A percentile compares a stretch with the other conserved stretches of the same genome.
Conservation (phyloP, 2,113 vertebrate genomes). For the Scophthalmus maximus region DNA sequence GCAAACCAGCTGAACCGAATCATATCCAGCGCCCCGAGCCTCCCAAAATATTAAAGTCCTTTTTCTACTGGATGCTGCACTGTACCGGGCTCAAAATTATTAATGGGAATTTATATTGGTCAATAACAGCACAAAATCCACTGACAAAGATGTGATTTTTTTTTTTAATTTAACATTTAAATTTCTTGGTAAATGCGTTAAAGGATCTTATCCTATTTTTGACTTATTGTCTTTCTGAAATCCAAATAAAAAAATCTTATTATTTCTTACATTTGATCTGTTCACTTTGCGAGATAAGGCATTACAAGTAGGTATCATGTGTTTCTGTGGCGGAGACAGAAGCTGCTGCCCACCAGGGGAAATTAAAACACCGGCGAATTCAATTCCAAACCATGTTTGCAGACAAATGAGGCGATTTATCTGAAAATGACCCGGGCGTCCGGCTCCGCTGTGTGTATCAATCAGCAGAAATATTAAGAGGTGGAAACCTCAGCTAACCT, state of each 20-base stretch:
- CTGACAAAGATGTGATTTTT: too few relatives aligned
- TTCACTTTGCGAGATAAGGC: background rate
- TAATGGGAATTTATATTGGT: background rate
- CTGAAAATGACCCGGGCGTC: conserved; percentile 6
- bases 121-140: background rate
- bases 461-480: background rate
- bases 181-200: too few relatives aligned
- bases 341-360: too few relatives aligned
- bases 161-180: too few relatives aligned
- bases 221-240: background rate
- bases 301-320: too few relatives aligned
- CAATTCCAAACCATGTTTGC: conserved; percentile 26
- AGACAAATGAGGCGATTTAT: conserved; percentile 47
- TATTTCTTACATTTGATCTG: background rate
- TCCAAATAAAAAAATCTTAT: background rate
- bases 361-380: conserved; percentile 10
- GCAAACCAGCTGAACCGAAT: conserved; percentile 44
- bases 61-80: background rate
- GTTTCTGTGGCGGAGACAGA: too few relatives aligned
- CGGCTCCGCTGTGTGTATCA: background rate
- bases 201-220: background rate
- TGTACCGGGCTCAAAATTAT: conserved; percentile 1
- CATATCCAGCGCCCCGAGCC: background rate
- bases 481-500: background rate
- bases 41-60: conserved; percentile 32